A percentile compares a stretch with the other conserved stretches of the same genome.
Conservation (phyloP, 2,888 invertebrate species). For the Troides aeacus region DNA sequence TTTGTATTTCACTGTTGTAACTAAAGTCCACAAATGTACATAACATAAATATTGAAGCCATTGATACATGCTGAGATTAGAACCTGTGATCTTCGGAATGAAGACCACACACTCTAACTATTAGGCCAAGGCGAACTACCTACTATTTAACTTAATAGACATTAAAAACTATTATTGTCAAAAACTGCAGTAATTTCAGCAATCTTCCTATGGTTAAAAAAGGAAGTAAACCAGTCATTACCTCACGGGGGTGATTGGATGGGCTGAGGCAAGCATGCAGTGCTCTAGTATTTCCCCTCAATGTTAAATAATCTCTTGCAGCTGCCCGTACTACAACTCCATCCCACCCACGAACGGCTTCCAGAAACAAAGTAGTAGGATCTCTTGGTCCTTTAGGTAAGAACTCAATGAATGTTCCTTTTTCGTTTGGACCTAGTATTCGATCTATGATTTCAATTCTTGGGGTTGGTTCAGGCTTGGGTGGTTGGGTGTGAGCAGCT, state of each 20-base stretch:
- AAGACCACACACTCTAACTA: too few species aligned
- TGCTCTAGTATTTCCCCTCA: constrained; percentile 75
- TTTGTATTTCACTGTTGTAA: too few species aligned
- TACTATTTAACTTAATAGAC: too few species aligned
- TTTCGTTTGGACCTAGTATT: constrained; percentile 65
- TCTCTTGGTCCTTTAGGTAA: constrained; percentile 81
- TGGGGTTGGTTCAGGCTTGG: constrained; percentile 58
- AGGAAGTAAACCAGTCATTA: constrained; percentile 43
- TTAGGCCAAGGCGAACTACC: too few species aligned
- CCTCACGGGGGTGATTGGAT: constrained; percentile 87
- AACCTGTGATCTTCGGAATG: too few species aligned
- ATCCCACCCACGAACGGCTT: constrained; percentile 85
- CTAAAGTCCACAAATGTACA: too few species aligned
- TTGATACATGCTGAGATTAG: too few species aligned
- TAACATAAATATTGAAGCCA: too few species aligned
- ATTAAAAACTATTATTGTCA: too few species aligned
- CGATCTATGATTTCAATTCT: constrained; percentile 61
- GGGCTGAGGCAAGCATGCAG: constrained; percentile 90
- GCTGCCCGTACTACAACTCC: constrained; percentile 89
- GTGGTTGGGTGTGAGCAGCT: constrained; percentile 49
- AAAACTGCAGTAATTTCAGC: background rate
- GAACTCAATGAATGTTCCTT: constrained; percentile 87
- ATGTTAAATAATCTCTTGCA: constrained; percentile 85
- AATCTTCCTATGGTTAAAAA: background rate
- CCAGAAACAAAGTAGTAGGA: constrained; percentile 85